These are phyloP conservation scores for Dicranocentrus wangi DNA, from an alignment of 2,888 invertebrate genomes.

Conservation along the genomic window DNA sequence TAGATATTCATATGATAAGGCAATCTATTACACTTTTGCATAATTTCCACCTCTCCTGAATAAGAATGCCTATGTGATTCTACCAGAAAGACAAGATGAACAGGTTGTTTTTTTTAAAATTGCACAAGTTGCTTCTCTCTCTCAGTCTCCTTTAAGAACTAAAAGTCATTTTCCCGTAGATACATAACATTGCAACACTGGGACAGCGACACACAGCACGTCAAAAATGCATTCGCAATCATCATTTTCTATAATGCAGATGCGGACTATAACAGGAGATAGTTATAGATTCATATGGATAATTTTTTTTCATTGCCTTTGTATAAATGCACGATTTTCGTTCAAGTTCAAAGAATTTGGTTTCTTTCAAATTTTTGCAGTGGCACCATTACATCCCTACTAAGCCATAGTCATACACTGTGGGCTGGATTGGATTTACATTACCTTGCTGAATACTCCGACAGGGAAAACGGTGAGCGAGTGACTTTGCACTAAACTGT, in stretches of 20 bases:
- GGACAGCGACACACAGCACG: neutral
- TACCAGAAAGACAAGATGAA: conserved; percentile 57
- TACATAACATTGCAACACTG: neutral
- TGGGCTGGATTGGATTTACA: conserved; percentile 50
- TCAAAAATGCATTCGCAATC: neutral
- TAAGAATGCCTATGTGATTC: neutral
- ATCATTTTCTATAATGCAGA: too few species aligned
- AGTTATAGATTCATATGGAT: too few species aligned
- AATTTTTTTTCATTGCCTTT: neutral
- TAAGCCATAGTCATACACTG: too few species aligned
- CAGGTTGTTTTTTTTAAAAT: conserved; percentile 34
- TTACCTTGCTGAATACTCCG: neutral
- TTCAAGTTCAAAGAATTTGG: conserved; percentile 25
- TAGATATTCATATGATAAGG: neutral
- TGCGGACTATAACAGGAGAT: too few species aligned
- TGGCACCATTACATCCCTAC: conserved; percentile 29
- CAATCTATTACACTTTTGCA: conserved; percentile 31
- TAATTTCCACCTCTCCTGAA: conserved; percentile 42
- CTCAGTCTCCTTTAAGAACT: neutral
- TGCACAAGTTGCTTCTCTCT: neutral
- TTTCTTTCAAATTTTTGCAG: conserved; percentile 57
- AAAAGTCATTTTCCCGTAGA: neutral
- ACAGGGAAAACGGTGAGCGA: neutral
- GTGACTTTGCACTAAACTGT: neutral
- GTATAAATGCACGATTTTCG: neutral